Base-by-base conservation (phyloP, 2,797 vertebrate genomes). In the Gila robusta region DNA sequence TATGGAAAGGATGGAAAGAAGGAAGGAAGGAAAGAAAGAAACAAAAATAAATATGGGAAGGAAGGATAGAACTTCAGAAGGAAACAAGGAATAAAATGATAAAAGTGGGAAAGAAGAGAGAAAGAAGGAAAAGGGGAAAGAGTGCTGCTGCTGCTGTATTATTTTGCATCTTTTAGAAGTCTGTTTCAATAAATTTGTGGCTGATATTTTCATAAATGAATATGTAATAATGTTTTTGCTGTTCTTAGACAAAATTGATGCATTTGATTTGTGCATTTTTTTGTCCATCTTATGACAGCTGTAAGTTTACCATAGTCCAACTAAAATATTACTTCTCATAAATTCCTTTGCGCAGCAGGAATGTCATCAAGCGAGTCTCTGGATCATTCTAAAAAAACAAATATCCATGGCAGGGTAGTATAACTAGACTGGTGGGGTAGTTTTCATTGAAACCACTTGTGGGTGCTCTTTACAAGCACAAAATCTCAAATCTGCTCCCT, bases 381-480 rank as follows among this genome's bases (percentile, higher is more conserved):
- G 77, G 28, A 64, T 69, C 35, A 72, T 16, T 39, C 35, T 66
- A n/a, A 71, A 16, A 47, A 71, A 12, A 44, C 0, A 52, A 54
- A 7, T 54, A 37, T 72, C n/a, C 37, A 1, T 84, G 37, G 49
- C 19, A 8, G 73, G 26, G 41, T 39, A 19, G 62, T 41, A 16
- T 67, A 41, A 39, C 47, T 39, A 10, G 23, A 5, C 67, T 7
- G 11, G 19, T 74, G 76, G 81, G 84, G 70, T 81, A 86, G 79
- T 89, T 66, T 88, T 82, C 28, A 41, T 73, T 87, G 41, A 86
- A 84, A 87, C 93, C 95, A 95, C 94, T 91, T 49, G 86, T 93
- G 90, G 94, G 94, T 91, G 92, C 91, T 93, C 89, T 92, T 89
- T 73, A 77, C 90, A 83, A 69, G 82, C 37, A 73, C 89, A 88